Conservation (phyloP, 2,888 invertebrate genomes). For the Brassicogethes aeneus region DNA sequence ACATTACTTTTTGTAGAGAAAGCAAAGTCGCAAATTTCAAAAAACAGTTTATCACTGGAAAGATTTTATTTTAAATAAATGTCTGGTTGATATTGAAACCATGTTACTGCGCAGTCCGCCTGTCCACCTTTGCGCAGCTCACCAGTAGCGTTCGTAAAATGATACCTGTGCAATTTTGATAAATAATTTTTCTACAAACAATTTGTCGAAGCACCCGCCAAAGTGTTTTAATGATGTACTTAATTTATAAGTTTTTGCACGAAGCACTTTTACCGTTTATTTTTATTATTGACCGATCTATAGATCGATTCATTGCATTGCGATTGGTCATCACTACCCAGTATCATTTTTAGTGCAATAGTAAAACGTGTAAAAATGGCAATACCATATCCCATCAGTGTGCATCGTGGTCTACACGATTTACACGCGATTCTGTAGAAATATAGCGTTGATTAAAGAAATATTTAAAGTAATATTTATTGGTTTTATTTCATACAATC, state of each 20-base stretch:
- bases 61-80: too few species aligned
- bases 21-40: too few species aligned
- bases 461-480: slow-evolving; percentile 33
- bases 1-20: too few species aligned
- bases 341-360: slow-evolving; percentile 39
- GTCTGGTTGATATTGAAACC: too few species aligned
- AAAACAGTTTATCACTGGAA: too few species aligned
- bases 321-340: slow-evolving; percentile 22
- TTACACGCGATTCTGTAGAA: slow-evolving; percentile 40
- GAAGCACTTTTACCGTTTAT: slow-evolving; percentile 29
- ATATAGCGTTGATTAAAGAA: slow-evolving; percentile 43
- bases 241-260: slow-evolving; percentile 34
- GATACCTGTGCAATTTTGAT: slow-evolving; percentile 4
- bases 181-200: background rate
- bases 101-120: too few species aligned
- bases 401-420: slow-evolving; percentile 35
- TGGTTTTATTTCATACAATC: slow-evolving; percentile 16
- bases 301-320: background rate
- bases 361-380: slow-evolving; percentile 42
- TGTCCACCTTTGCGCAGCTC: too few species aligned
- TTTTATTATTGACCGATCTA: background rate
- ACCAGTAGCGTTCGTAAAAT: too few species aligned
- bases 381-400: slow-evolving; percentile 42
- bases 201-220: background rate
- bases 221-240: background rate